These are phyloP conservation scores for Bombycilla garrulus DNA, from an alignment of 2,113 vertebrate species.

Conservation along the genomic window DNA sequence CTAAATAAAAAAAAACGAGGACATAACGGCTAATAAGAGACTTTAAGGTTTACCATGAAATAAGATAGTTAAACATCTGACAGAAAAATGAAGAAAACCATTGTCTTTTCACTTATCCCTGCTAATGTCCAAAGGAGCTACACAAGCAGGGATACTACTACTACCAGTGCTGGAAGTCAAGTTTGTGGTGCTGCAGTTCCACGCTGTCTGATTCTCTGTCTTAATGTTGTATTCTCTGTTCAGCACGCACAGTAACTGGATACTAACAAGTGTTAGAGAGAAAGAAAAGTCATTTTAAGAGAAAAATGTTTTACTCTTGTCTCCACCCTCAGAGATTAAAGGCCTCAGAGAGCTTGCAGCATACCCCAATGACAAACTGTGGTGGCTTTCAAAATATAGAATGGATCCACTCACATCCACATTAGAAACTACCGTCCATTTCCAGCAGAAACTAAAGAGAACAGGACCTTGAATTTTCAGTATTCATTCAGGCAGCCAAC, in stretches of 20 bases:
- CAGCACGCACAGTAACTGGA: background rate
- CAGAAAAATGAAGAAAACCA: background rate
- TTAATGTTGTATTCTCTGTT: background rate
- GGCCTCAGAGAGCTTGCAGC: background rate
- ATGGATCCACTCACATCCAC: background rate
- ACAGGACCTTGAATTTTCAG: background rate
- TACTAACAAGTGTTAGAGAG: background rate
- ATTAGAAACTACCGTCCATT: background rate
- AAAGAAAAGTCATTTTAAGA: background rate
- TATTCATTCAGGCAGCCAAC: background rate
- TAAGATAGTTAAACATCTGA: background rate
- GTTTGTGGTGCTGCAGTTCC: background rate
- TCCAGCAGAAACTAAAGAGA: background rate
- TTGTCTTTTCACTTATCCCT: background rate
- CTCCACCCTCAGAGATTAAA: background rate
- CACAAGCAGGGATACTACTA: background rate
- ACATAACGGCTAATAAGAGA: background rate
- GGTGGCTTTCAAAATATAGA: background rate
- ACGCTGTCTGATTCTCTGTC: fast-evolving
- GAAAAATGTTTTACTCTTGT: background rate
- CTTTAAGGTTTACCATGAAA: background rate
- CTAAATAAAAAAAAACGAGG: background rate
- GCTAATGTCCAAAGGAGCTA: background rate
- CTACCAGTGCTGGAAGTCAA: background rate
- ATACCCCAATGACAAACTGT: background rate